phyloP scores from a whole-genome alignment of 2,888 invertebrate genomes.

The Oxytorus armatus region DNA sequence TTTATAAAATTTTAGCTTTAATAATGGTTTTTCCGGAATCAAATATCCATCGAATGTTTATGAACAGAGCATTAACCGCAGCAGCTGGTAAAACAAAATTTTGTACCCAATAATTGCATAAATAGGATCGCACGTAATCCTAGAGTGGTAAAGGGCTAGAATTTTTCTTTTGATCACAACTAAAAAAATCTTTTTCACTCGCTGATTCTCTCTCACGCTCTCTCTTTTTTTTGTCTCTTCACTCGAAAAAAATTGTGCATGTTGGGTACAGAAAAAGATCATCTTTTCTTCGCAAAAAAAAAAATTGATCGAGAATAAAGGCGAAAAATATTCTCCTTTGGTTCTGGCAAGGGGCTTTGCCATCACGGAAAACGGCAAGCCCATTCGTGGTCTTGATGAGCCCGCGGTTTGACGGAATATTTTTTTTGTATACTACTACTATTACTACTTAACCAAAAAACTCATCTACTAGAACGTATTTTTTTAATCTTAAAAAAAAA shows the following conservation, averaged over 20 bases:
- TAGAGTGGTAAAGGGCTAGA: slow-evolving; percentile 29
- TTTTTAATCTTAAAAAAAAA: slow-evolving; percentile 67
- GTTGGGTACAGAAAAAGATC: slow-evolving; percentile 62
- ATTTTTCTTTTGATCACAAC: slow-evolving; percentile 15
- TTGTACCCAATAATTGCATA: slow-evolving; percentile 68
- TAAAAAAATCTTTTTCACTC: not conserved
- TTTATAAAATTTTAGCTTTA: no score
- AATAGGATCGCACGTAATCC: slow-evolving; percentile 50
- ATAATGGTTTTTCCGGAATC: no score
- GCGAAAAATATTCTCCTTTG: slow-evolving; percentile 47
- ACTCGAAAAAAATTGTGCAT: slow-evolving; percentile 54
- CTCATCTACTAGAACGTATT: slow-evolving; percentile 49
- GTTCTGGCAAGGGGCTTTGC: no score
- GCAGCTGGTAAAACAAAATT: slow-evolving; percentile 38
- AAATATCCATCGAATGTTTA: no score
- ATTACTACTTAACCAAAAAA: slow-evolving; percentile 35
- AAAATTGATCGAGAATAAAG: slow-evolving; percentile 28
- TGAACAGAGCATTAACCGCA: not conserved
- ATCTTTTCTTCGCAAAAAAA: slow-evolving; percentile 55
- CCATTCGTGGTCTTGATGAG: slow-evolving; percentile 34
- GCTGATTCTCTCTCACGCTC: not conserved
- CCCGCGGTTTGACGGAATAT: slow-evolving; percentile 46
- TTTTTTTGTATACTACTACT: slow-evolving; percentile 24
- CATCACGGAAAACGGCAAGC: slow-evolving; percentile 35
- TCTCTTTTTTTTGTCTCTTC: slow-evolving; percentile 1